phyloP scores from a whole-genome alignment of 1,140 invertebrate species.

The Physella acuta region DNA sequence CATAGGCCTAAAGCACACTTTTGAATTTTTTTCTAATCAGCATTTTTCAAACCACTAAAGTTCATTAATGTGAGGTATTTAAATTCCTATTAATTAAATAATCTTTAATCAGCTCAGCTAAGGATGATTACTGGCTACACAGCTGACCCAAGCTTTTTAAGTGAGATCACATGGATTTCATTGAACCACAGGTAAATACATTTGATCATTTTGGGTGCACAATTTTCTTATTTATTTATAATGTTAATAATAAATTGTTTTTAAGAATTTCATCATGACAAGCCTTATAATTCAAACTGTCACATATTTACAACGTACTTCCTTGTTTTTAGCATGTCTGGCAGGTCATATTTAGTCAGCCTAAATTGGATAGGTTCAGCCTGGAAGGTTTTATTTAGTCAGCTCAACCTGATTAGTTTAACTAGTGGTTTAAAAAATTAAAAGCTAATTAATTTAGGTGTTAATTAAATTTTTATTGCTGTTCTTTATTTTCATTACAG shows the following conservation, averaged over 20 bases:
- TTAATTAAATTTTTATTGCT: too few relatives aligned
- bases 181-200: conserved; percentile 56
- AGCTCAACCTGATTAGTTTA: not conserved
- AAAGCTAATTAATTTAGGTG: too few relatives aligned
- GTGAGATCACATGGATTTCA: conserved; percentile 57
- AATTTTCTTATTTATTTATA: not conserved
- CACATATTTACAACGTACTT: too few relatives aligned
- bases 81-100: not conserved
- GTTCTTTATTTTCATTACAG: too few relatives aligned
- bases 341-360: not conserved
- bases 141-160: conserved; percentile 56
- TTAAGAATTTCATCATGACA: not conserved
- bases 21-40: too few relatives aligned
- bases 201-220: conserved; percentile 53
- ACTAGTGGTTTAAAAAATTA: too few relatives aligned
- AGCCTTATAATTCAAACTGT: too few relatives aligned
- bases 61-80: too few relatives aligned
- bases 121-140: conserved; percentile 56
- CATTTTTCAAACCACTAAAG: too few relatives aligned
- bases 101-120: conserved; percentile 50
- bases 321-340: too few relatives aligned
- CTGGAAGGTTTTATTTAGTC: not conserved
- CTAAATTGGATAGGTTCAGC: not conserved
- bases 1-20: too few relatives aligned
- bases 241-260: not conserved